Percentiles rank a stretch among this genome's conserved stretches.
Conservation (phyloP, 2,797 vertebrate species). For the Pogoniulus pusillus region DNA sequence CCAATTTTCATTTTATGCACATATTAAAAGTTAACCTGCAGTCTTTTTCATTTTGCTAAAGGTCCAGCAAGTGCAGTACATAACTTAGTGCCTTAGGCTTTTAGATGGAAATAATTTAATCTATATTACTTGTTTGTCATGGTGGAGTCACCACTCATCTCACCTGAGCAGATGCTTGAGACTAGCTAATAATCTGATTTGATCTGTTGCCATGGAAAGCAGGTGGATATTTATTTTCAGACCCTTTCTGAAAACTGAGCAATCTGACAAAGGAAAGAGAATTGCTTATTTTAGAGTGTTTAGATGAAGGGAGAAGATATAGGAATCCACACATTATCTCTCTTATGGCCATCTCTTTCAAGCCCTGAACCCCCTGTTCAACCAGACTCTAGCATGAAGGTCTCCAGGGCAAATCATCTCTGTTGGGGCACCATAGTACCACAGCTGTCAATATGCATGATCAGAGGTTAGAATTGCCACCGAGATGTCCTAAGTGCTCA, state of each 20-base stretch:
- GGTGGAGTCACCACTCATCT: not conserved
- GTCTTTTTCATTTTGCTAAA: constrained; percentile 22
- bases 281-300: not conserved
- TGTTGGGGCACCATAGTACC: no score
- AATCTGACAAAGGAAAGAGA: not conserved
- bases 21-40: constrained; percentile 41
- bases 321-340: no score
- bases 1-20: not conserved
- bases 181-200: not conserved
- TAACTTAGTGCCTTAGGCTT: constrained; percentile 13
- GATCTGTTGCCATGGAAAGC: not conserved
- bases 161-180: not conserved
- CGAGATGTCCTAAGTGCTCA: no score
- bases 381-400: no score
- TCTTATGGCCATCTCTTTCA: no score
- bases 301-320: constrained; percentile 39
- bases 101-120: constrained; percentile 35
- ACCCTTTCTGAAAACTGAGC: not conserved
- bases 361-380: no score
- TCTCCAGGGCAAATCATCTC: no score
- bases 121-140: constrained; percentile 27
- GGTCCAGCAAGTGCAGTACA: not conserved
- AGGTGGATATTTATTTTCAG: not conserved
- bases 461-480: no score
- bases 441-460: no score